Base-by-base conservation (phyloP, 2,113 vertebrate species). In the Sapajus apella region DNA sequence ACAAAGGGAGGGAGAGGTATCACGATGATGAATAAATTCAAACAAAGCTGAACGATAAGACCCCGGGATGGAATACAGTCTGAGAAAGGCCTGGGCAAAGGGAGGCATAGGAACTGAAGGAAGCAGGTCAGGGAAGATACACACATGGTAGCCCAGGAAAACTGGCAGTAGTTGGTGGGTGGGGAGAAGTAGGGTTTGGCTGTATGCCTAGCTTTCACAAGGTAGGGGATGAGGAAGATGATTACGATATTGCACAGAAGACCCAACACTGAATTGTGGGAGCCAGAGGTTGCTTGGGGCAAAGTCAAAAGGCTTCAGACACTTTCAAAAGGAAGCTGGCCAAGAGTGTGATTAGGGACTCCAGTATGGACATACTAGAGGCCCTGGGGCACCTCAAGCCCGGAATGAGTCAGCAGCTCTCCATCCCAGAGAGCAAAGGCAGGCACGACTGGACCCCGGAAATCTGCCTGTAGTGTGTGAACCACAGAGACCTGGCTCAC, bases 341-440 rank as follows among this genome's bases (percentile, higher is more conserved):
- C 47, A 68, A 89, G 10, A 72, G 25, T 32, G 20, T 73, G 75
- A 94, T 77, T 94, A 61, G 70, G 56, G 58, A 47, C 50, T 85
- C 37, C n/a, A 82, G 23, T 90, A 94, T 1, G 56, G 68, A 35
- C 56, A 89, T 8, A 23, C 87, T 90, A 96, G 81, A 98, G 97
- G 21, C 94, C 87, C 55, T 97, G 94, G 0, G 99, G 99, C 94
- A 99, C 98, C 95, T 99, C 98, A 87, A 99, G 91, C 58, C 98
- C 99, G 20, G 99, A 99, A 93, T 99, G 99, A 82, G 99, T 99
- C 95, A 99, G 97, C 94, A 99, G 98, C 97, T 99, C 99, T 95
- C 99, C 99, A 75, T 99, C 99, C 99, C 99, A 99, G 68, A 99
- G 98, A 75, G 99, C 99, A 98, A 99, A 99, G 0, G 99, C 99